A percentile compares a stretch with the other conserved stretches of the same genome.
Evolutionary conservation across 1,140 invertebrate species (phyloP).

Genomic region (Trichomalopsis sarcophagae): DNA sequence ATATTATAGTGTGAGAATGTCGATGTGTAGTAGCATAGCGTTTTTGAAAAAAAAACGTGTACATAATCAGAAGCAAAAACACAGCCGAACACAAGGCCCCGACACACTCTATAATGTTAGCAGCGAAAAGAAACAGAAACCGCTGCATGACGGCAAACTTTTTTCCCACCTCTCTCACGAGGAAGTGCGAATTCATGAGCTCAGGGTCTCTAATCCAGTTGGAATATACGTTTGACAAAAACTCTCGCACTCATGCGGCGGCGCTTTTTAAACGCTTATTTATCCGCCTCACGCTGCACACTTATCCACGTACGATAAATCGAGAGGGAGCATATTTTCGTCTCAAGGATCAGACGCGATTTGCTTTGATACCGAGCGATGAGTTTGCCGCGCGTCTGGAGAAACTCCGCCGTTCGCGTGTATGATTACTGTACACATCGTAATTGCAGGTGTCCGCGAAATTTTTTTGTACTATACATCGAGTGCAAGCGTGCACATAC

Average conservation of each 20-base stretch:
- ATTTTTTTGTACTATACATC: not conserved
- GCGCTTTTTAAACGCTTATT: not conserved
- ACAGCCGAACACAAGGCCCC: not conserved
- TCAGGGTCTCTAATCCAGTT: not conserved
- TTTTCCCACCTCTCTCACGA: not conserved
- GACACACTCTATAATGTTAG: too few species aligned
- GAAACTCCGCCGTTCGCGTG: not conserved
- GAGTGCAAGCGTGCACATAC: not conserved
- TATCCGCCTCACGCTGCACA: not conserved
- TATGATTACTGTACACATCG: not conserved
- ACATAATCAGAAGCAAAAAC: not conserved
- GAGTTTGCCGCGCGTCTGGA: not conserved
- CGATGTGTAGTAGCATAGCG: too few species aligned
- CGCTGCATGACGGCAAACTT: too few species aligned
- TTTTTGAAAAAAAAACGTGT: not conserved
- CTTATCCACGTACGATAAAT: too few species aligned
- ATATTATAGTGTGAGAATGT: not conserved
- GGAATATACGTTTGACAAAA: not conserved
- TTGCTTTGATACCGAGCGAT: not conserved
- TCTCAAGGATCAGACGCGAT: not conserved
- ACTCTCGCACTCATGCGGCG: not conserved
- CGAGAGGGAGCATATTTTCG: not conserved
- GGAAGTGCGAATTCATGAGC: not conserved
- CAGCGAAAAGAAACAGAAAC: too few species aligned
- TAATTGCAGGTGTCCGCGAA: not conserved